A percentile compares a stretch with the other conserved stretches of the same genome.
phyloP scores from a whole-genome alignment of 2,113 vertebrate species.

The Indicator maculatus region DNA sequence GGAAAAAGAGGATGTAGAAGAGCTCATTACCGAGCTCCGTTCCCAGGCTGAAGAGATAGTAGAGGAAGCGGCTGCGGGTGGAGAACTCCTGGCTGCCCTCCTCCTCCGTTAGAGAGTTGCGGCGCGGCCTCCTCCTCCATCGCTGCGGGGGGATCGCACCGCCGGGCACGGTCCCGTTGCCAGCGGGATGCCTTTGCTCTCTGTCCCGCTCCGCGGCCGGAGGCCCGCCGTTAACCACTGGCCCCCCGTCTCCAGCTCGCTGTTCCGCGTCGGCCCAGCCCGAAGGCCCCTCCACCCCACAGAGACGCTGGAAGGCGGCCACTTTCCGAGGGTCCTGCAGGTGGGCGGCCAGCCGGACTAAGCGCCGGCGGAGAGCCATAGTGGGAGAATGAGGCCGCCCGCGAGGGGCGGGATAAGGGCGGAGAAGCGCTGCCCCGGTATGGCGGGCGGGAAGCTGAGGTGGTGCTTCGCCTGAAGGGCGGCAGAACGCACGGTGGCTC shows the following conservation, averaged over 20 bases:
- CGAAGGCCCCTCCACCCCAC: constrained; percentile 82
- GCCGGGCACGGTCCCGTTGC: constrained; percentile 73
- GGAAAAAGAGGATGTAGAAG: constrained; percentile 95
- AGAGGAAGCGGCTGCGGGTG: constrained; percentile 84
- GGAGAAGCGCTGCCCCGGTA: neutral
- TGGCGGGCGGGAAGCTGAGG: neutral
- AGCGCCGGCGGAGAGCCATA: constrained; percentile 67
- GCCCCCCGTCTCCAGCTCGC: neutral
- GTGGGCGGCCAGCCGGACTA: constrained; percentile 57
- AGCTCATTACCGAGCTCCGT: constrained; percentile 96
- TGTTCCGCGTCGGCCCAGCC: neutral
- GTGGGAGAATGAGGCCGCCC: neutral
- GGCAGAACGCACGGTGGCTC: neutral
- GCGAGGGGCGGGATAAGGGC: neutral
- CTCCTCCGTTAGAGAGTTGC: constrained; percentile 91
- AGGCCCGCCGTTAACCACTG: constrained; percentile 55
- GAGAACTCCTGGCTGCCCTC: constrained; percentile 80
- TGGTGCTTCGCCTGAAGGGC: neutral
- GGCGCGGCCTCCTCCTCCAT: constrained; percentile 75
- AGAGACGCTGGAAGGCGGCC: constrained; percentile 88
- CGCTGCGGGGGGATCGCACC: neutral
- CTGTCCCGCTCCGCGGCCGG: neutral
- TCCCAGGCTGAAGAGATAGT: constrained; percentile 90
- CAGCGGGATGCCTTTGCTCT: constrained; percentile 26
- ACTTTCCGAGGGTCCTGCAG: constrained; percentile 89